A percentile compares a stretch with the other conserved stretches of the same genome.
Evolutionary conservation across 1,140 invertebrate genomes (phyloP).

Genomic region (Linepithema humile): DNA sequence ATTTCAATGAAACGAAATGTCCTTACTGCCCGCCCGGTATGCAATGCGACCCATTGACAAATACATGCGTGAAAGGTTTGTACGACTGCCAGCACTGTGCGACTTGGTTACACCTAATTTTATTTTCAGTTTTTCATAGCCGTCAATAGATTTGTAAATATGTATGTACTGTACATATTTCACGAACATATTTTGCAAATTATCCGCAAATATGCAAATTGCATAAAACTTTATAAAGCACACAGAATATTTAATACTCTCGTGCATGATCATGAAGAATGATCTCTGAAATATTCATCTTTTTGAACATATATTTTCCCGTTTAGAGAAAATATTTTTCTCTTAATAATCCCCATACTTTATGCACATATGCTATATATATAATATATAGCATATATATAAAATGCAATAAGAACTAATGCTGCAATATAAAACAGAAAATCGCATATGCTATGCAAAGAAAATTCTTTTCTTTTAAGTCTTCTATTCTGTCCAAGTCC

Average conservation of each 20-base stretch:
- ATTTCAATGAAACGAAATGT: constrained; percentile 84
- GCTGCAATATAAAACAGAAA: background rate
- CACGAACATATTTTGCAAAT: constrained; percentile 39
- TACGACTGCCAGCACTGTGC: constrained; percentile 55
- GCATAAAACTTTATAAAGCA: constrained; percentile 12
- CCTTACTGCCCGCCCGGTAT: constrained; percentile 90
- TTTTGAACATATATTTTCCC: constrained; percentile 3
- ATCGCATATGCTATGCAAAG: constrained; percentile 31
- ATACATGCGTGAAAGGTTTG: constrained; percentile 91
- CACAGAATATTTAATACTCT: constrained; percentile 26
- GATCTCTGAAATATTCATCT: constrained; percentile 1
- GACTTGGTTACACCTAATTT: background rate
- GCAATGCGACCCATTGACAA: constrained; percentile 89
- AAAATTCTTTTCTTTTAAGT: constrained; percentile 19
- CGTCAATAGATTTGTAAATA: constrained; percentile 61
- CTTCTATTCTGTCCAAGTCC: no score
- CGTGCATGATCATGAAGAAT: constrained; percentile 31
- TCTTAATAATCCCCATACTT: background rate
- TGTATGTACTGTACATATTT: constrained; percentile 68
- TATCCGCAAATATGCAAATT: background rate
- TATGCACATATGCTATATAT: background rate
- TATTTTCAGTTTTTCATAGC: constrained; percentile 20
- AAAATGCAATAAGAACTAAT: constrained; percentile 18
- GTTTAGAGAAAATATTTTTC: background rate
- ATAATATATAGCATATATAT: no score